Evolutionary conservation across 2,888 invertebrate species (phyloP), one percentile per base, ranked within the genome.

Genomic region (Copidosoma aretas): DNA sequence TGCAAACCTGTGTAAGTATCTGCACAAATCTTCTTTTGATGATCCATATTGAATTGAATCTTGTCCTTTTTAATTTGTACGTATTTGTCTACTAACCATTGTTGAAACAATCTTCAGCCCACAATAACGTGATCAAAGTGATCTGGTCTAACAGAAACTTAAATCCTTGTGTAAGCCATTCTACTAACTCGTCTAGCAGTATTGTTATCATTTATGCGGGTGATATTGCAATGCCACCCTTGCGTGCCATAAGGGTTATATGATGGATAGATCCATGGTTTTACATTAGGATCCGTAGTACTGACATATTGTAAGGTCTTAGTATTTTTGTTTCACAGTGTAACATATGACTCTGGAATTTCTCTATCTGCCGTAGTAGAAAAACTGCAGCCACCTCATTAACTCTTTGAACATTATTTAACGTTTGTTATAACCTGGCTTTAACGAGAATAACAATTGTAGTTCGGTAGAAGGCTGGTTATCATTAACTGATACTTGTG

Each of bases 81-180:
- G 79, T 15, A 79, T 77, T 70, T 79, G 41, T 73, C 74, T 14
- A 73, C 70, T 10, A 74, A 57, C 63, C 67, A 72, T 46, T 70
- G 70, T 62, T 72, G 68, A 51, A 70, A 73, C 17, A 73, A 64
- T 32, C 73, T 62, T n/a, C 70, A 58, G 17, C 59, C 67, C 24
- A 21, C 53, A 24, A 64, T 46, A 66, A 71, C 41, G 22, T 46
- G 8, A 58, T 64, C 49, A 64, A 39, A 67, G 53, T 14, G 25
- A 49, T 49, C 15, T 32, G 22, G n/a, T 51, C 64, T 58, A 17
- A 21, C 49, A 19, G 51, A 51, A 15, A 49, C 25, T 58, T 22
- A 10, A 32, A 46, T 43, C 21, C 46, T 64, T 15, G 22, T 12
- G 32, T 59, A 59, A 24, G 57, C 49, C 5, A 22, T 19, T 64